Percentiles rank a stretch among this genome's conserved stretches.
Conservation (phyloP, 2,113 vertebrate species). For the Lichenostomus cassidix region DNA sequence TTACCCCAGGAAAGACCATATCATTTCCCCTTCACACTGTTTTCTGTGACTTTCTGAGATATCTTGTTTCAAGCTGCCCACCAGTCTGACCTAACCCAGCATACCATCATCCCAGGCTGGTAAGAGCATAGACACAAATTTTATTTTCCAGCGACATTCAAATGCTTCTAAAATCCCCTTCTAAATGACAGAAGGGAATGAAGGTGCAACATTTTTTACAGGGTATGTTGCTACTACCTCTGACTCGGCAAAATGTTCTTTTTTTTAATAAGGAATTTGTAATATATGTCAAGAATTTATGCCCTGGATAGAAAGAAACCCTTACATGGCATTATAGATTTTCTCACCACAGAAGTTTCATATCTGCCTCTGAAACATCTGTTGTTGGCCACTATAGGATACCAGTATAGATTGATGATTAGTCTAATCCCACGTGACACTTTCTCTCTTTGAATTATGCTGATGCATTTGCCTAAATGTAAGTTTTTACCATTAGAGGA, state of each 20-base stretch:
- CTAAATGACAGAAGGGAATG: neutral
- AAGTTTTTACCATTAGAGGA: neutral
- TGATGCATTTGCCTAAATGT: neutral
- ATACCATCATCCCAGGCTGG: neutral
- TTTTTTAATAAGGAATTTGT: neutral
- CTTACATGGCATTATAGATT: neutral
- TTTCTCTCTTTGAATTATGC: conserved; percentile 5
- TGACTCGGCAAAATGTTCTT: neutral
- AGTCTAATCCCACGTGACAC: conserved; percentile 11
- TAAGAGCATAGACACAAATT: neutral
- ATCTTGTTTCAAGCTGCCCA: neutral
- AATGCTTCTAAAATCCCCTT: neutral
- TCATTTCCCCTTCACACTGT: neutral
- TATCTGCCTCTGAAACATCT: conserved; percentile 39
- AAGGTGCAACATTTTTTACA: neutral
- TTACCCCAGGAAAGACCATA: neutral
- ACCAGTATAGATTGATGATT: conserved; percentile 27
- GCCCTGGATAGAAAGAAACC: neutral
- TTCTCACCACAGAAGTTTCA: neutral
- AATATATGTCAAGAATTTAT: neutral
- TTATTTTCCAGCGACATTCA: neutral
- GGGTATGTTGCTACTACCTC: neutral
- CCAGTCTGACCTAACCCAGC: neutral
- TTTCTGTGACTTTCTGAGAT: neutral
- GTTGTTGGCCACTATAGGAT: conserved; percentile 25